These are phyloP conservation scores for Chaetophractus vellerosus DNA, from an alignment of 2,797 vertebrate genomes.

Conservation along the genomic window DNA sequence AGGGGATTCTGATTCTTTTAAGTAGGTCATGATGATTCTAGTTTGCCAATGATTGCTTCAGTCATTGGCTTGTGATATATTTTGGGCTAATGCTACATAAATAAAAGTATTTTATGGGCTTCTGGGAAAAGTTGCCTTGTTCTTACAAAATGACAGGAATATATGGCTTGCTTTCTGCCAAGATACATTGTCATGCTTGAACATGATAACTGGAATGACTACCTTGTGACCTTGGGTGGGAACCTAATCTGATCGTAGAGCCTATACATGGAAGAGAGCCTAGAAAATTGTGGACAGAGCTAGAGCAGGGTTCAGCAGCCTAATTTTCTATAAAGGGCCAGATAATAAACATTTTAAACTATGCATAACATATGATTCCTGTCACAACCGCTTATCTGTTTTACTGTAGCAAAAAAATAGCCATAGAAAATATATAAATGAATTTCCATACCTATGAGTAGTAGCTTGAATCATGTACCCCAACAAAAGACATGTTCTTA, in stretches of 20 bases:
- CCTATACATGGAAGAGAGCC: background rate
- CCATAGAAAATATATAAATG: background rate
- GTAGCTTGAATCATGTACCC: no score
- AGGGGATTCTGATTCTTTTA: background rate
- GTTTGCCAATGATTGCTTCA: background rate
- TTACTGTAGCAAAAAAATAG: background rate
- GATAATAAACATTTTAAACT: background rate
- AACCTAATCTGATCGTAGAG: background rate
- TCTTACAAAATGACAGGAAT: background rate
- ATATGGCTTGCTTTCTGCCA: background rate
- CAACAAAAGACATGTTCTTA: no score
- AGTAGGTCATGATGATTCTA: background rate
- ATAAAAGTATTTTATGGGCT: background rate
- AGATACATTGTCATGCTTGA: background rate
- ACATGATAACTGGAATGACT: background rate
- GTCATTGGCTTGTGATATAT: background rate
- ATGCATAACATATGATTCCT: background rate
- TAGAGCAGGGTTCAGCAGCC: background rate
- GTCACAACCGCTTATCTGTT: background rate
- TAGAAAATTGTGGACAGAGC: background rate
- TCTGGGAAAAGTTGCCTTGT: background rate
- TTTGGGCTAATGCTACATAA: background rate
- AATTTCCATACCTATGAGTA: background rate
- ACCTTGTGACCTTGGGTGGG: background rate
- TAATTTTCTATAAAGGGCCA: background rate